phyloP scores from a whole-genome alignment of 2,797 vertebrate species.

The Acestrorhynchus altus region DNA sequence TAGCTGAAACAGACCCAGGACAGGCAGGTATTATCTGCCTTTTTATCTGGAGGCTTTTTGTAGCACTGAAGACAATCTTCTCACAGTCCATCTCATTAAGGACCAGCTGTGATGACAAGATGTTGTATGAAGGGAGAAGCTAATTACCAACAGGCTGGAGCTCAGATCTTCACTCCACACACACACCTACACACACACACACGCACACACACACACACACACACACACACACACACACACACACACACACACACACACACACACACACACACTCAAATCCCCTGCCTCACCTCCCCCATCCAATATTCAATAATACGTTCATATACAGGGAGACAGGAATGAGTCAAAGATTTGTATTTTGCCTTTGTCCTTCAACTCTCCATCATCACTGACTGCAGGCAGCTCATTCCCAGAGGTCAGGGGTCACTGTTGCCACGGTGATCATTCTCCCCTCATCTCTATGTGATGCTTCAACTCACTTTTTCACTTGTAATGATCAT shows the following conservation, averaged over 20 bases:
- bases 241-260: slow-evolving; percentile 9
- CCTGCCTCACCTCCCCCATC: no score
- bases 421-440: slow-evolving; percentile 27
- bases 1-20: no score
- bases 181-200: neutral
- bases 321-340: slow-evolving; percentile 22
- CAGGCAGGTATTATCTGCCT: neutral
- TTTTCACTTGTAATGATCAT: slow-evolving; percentile 60
- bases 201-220: slow-evolving; percentile 1
- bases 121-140: slow-evolving; percentile 53
- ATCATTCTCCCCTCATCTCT: slow-evolving; percentile 49
- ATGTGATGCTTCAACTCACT: slow-evolving; percentile 34
- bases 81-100: slow-evolving; percentile 58
- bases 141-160: slow-evolving; percentile 58
- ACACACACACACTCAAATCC: slow-evolving; percentile 49
- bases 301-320: no score
- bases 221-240: neutral
- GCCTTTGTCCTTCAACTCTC: slow-evolving; percentile 64
- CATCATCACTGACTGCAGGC: slow-evolving; percentile 54
- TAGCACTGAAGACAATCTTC: slow-evolving; percentile 44
- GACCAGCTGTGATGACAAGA: slow-evolving; percentile 55
- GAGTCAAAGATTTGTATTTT: slow-evolving; percentile 41
- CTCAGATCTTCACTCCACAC: slow-evolving; percentile 45
- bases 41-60: slow-evolving; percentile 1
- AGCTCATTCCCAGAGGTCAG: slow-evolving; percentile 50